Base-by-base conservation (phyloP, 2,797 vertebrate species). In the Brotula barbata region DNA sequence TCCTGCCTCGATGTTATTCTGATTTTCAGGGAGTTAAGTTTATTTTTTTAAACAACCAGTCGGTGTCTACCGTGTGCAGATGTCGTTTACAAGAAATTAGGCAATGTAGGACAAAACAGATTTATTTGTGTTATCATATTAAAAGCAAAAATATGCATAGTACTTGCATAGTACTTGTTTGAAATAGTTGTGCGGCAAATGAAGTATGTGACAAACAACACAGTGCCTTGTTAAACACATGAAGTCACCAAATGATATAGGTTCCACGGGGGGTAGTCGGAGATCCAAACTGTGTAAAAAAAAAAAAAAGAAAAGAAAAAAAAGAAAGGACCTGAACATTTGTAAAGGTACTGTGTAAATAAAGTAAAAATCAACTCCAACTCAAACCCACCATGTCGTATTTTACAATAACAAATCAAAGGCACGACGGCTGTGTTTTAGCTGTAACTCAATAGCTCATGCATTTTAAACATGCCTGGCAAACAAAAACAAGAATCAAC, bases 41-140 rank as follows among this genome's bases (percentile, higher is more conserved):
- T n/a, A n/a, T n/a, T n/a, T n/a, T n/a, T n/a, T n/a, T n/a, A n/a
- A n/a, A n/a, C n/a, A n/a, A n/a, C n/a, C n/a, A n/a, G n/a, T n/a
- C n/a, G n/a, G n/a, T n/a, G n/a, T n/a, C n/a, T n/a, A n/a, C n/a
- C n/a, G n/a, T n/a, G n/a, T n/a, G n/a, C 34, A 36, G 13, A 14
- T 9, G 64, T 50, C 46, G 3, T 20, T 46, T 46, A 2, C 40
- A 77, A 84, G 45, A 78, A 75, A 58, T 58, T 3, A 20, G 31
- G 39, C 53, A 56, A 57, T 57, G 64, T 58, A 54, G 71, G 62
- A 73, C 75, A 82, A 84, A 71, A 82, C 53, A 1, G 50, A 82
- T 91, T 91, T 88, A 90, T 92, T 90, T 85, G 84, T 86, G 85
- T 83, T 86, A 85, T 71, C 86, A 37, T 51, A 71, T 78, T 69